A percentile compares a stretch with the other conserved stretches of the same genome.
Conservation (phyloP, 1,140 invertebrate genomes). For the Nephotettix cincticeps region DNA sequence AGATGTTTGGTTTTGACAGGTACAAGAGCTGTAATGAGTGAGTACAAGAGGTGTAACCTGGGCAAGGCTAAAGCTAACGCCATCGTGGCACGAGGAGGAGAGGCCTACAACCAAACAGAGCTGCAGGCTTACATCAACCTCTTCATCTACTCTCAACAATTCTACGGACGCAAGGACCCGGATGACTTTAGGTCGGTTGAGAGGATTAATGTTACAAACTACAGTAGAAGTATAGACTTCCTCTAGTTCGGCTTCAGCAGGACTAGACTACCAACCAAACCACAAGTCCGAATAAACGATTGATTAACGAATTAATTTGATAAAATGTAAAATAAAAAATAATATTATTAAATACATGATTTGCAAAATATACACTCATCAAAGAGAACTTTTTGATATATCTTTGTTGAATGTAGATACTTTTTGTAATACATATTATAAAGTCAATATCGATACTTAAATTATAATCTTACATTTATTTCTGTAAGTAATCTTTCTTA, state of each 20-base stretch:
- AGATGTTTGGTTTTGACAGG: too few relatives aligned
- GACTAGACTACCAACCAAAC: too few relatives aligned
- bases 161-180: conserved; percentile 79
- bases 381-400: too few relatives aligned
- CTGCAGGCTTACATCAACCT: conserved; percentile 83
- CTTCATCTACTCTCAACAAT: conserved; percentile 87
- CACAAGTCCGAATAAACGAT: not conserved
- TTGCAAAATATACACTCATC: too few relatives aligned
- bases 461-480: too few relatives aligned
- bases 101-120: conserved; percentile 73
- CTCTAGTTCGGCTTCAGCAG: too few relatives aligned
- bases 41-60: conserved; percentile 86
- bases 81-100: conserved; percentile 78
- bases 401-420: too few relatives aligned
- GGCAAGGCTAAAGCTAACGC: conserved; percentile 91
- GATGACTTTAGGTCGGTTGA: conserved; percentile 75
- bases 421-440: too few relatives aligned
- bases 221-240: too few relatives aligned
- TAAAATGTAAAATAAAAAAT: conserved; percentile 9
- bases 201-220: not conserved
- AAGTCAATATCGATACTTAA: too few relatives aligned
- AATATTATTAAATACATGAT: too few relatives aligned
- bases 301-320: not conserved
- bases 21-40: conserved; percentile 69
- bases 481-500: too few relatives aligned